A percentile compares a stretch with the other conserved stretches of the same genome.
These are phyloP conservation scores for Papilio glaucus DNA, from an alignment of 1,140 invertebrate species.

Conservation along the genomic window DNA sequence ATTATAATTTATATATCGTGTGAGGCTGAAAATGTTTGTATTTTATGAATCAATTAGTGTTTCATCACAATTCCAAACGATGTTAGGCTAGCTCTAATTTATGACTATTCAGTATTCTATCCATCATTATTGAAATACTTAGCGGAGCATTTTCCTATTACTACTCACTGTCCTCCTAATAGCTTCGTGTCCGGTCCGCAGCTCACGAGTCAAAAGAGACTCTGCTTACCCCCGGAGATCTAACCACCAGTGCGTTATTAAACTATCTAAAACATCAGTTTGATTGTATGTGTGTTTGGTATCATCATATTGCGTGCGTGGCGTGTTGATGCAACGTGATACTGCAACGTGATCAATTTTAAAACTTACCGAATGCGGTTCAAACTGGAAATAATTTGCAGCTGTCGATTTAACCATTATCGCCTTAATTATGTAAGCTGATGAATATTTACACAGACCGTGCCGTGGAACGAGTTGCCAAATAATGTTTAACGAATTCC, in stretches of 20 bases:
- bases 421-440: constrained; percentile 19
- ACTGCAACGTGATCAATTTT: constrained; percentile 19
- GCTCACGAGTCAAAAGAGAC: neutral
- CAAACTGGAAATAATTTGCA: constrained; percentile 20
- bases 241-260: neutral
- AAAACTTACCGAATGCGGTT: constrained; percentile 23
- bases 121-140: too few relatives aligned
- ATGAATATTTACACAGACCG: constrained; percentile 8
- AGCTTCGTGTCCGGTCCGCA: too few relatives aligned
- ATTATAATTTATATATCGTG: too few relatives aligned
- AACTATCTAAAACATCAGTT: too few relatives aligned
- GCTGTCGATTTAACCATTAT: constrained; percentile 23
- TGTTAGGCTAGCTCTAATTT: too few relatives aligned
- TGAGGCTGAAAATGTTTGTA: too few relatives aligned
- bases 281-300: neutral
- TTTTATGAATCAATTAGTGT: too few relatives aligned
- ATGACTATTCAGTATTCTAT: too few relatives aligned
- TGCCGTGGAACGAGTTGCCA: neutral
- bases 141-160: too few relatives aligned
- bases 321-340: too few relatives aligned
- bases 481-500: constrained; percentile 7
- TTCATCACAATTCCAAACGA: too few relatives aligned
- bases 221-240: neutral
- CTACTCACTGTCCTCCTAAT: too few relatives aligned
- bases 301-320: neutral